A percentile compares a stretch with the other conserved stretches of the same genome.
phyloP scores from a whole-genome alignment of 2,113 vertebrate species.

The Rynchops niger region DNA sequence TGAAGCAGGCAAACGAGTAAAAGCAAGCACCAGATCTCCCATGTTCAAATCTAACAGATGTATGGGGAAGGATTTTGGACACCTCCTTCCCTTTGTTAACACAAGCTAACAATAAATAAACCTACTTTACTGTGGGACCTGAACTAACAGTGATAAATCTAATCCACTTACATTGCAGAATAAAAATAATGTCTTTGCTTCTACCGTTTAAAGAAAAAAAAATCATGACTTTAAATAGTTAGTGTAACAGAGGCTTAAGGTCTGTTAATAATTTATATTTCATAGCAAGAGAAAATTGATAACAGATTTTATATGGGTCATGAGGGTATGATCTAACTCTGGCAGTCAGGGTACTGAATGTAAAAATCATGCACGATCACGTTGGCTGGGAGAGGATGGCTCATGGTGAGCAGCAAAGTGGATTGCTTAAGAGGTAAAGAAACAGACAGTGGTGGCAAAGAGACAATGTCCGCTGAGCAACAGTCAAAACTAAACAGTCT shows the following conservation, averaged over 20 bases:
- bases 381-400: not conserved
- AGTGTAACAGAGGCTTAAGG: not conserved
- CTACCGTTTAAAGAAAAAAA: not conserved
- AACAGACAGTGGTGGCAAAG: not conserved
- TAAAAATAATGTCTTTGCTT: constrained; percentile 36
- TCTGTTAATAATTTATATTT: constrained; percentile 30
- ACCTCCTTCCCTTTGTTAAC: constrained; percentile 1
- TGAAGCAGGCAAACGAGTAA: not conserved
- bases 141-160: constrained; percentile 51
- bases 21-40: not conserved
- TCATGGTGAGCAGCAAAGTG: not conserved
- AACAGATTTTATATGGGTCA: constrained; percentile 13
- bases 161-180: constrained; percentile 16
- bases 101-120: constrained; percentile 27
- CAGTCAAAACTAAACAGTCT: not conserved
- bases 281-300: not conserved
- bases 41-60: not conserved
- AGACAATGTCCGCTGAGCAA: not conserved
- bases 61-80: not conserved
- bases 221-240: not conserved
- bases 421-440: not conserved
- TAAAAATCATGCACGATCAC: not conserved
- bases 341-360: not conserved
- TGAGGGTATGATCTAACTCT: not conserved
- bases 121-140: constrained; percentile 4